phyloP scores from a whole-genome alignment of 2,797 vertebrate species.

The Cheirogaleus major region DNA sequence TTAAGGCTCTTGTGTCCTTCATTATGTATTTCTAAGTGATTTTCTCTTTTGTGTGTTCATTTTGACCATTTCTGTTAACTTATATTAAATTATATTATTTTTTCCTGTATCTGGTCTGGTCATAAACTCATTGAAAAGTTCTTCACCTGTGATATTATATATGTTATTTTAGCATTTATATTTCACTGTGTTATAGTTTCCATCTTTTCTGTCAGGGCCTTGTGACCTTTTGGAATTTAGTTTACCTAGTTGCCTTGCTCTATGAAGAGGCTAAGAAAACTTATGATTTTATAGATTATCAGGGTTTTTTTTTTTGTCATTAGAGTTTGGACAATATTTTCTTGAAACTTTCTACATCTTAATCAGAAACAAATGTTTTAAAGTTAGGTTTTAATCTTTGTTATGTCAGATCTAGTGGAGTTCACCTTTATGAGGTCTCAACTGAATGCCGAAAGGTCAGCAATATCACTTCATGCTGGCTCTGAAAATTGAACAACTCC shows the following conservation, averaged over 20 bases:
- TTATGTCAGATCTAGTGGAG: background rate
- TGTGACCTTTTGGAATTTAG: background rate
- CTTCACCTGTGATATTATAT: background rate
- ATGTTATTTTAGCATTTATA: background rate
- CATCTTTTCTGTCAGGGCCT: background rate
- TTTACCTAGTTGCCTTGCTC: background rate
- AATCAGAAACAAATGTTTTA: background rate
- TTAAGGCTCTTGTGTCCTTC: background rate
- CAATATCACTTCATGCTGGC: background rate
- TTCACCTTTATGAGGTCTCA: background rate
- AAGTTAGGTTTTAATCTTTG: background rate
- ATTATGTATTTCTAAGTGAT: background rate
- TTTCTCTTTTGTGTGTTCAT: background rate
- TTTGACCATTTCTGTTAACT: background rate
- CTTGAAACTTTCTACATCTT: background rate
- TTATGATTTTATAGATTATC: background rate
- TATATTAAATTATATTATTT: background rate
- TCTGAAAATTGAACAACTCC: background rate
- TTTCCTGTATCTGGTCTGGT: background rate
- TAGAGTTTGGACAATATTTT: background rate
- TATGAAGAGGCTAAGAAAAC: background rate
- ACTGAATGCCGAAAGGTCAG: background rate
- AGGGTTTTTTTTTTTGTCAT: background rate
- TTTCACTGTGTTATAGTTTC: background rate
- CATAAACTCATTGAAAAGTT: background rate